A percentile compares a stretch with the other conserved stretches of the same genome.
phyloP scores from a whole-genome alignment of 2,888 invertebrate genomes.

The Saturnia japonica region DNA sequence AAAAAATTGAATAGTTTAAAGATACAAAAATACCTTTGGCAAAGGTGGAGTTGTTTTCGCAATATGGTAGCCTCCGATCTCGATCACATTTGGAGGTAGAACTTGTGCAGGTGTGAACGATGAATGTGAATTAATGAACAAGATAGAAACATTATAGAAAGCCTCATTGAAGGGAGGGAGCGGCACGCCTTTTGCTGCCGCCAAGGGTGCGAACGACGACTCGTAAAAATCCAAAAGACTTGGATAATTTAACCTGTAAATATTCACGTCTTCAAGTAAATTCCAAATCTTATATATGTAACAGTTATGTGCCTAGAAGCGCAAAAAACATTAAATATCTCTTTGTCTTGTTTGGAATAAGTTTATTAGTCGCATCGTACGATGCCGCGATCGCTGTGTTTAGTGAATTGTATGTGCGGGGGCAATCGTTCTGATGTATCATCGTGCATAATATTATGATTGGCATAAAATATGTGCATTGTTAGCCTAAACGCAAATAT shows the following conservation, averaged over 20 bases:
- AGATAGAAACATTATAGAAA: conserved; percentile 46
- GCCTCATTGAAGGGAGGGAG: conserved; percentile 45
- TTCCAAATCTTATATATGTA: too few relatives aligned
- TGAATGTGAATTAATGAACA: conserved; percentile 56
- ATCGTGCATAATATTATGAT: too few relatives aligned
- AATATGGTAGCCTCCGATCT: conserved; percentile 61
- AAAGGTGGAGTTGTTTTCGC: conserved; percentile 42
- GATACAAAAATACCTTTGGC: conserved; percentile 56
- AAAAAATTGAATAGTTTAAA: too few relatives aligned
- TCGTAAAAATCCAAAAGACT: conserved; percentile 33
- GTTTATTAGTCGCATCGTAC: too few relatives aligned
- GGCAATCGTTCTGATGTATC: too few relatives aligned
- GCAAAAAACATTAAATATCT: too few relatives aligned
- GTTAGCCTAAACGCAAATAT: too few relatives aligned
- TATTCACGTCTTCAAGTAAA: background rate
- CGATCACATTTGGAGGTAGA: conserved; percentile 55
- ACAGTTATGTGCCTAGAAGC: too few relatives aligned
- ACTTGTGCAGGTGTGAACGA: conserved; percentile 43
- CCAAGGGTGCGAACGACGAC: conserved; percentile 40
- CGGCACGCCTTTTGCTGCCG: conserved; percentile 41
- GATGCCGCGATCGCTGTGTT: too few relatives aligned
- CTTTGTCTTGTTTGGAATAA: too few relatives aligned
- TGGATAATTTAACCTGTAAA: conserved; percentile 12
- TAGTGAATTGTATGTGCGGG: too few relatives aligned
- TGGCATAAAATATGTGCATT: too few relatives aligned